phyloP scores from a whole-genome alignment of 1,140 invertebrate species.

The Marisa cornuarietis region DNA sequence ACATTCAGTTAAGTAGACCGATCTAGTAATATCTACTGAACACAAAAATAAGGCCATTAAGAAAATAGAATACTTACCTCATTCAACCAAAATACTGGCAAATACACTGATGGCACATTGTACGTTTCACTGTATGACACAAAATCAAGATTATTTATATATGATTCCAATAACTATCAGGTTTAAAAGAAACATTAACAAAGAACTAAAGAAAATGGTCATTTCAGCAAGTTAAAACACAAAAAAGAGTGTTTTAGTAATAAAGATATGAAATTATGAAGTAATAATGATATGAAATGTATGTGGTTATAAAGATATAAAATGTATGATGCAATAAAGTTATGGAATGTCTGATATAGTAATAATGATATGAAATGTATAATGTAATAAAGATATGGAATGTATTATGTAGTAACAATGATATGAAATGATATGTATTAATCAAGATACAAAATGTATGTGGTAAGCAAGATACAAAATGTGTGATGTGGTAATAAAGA shows the following conservation, averaged over 20 bases:
- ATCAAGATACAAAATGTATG: neutral
- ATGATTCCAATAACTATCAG: neutral
- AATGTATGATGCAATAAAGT: neutral
- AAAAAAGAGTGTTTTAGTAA: no score
- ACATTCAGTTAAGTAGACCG: neutral
- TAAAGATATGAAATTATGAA: neutral
- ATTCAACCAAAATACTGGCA: constrained; percentile 56
- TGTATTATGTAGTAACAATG: no score
- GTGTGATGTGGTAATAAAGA: no score
- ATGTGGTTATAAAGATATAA: no score
- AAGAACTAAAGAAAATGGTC: neutral
- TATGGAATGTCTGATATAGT: neutral
- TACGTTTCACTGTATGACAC: constrained; percentile 38
- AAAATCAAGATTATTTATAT: no score
- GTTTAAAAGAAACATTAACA: neutral
- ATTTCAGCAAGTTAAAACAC: neutral
- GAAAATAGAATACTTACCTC: constrained; percentile 40
- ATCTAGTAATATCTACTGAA: neutral
- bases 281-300: neutral
- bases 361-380: no score
- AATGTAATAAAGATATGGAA: no score
- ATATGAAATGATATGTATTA: no score
- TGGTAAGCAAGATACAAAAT: neutral
- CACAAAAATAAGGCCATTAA: no score
- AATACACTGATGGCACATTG: constrained; percentile 36